Base-by-base conservation (phyloP, 1,140 invertebrate genomes). In the Drosophila kanapiae region DNA sequence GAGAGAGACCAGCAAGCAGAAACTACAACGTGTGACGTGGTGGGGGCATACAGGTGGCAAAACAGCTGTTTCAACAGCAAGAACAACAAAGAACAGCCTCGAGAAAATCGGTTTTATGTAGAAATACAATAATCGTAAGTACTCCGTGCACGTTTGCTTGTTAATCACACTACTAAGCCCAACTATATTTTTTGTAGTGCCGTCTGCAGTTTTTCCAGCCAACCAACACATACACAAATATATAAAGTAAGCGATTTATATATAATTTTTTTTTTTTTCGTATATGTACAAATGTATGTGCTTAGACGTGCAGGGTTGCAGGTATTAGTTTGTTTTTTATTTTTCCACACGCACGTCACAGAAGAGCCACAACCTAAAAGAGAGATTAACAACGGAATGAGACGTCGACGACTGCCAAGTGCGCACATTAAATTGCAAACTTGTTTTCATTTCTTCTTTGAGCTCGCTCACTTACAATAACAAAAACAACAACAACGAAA, bases 361-460 rank as follows among this genome's bases (percentile, higher is more conserved):
- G 49, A 49, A 67, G 42, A 68, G 31, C 10, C 31, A 43, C 23
- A 64, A 56, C n/a, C n/a, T 63, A 72, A 49, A 51, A 71, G 77
- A 82, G 77, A 78, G 77, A 61, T 33, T 71, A 81, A 67, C 60
- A 38, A 56, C 33, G 68, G 78, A 80, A 69, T 59, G 70, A 51
- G 40, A 72, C 68, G 57, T 75, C 77, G 78, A 74, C 70, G 76
- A 80, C 75, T 84, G 83, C 77, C 75, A 91, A 91, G 80, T 86
- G 86, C 79, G 83, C 88, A 84, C 88, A 91, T 85, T 75, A 88
- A 79, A 91, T 91, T 91, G 88, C 81, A 91, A 91, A 91, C 88
- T 91, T 85, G 88, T 91, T 91, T 91, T 88, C 49, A 82, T 75
- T 76, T 76, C 53, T 76, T 54, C 70, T 83, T 81, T 64, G 35